Conservation (phyloP, 2,113 vertebrate genomes). For the Aplodontia rufa region DNA sequence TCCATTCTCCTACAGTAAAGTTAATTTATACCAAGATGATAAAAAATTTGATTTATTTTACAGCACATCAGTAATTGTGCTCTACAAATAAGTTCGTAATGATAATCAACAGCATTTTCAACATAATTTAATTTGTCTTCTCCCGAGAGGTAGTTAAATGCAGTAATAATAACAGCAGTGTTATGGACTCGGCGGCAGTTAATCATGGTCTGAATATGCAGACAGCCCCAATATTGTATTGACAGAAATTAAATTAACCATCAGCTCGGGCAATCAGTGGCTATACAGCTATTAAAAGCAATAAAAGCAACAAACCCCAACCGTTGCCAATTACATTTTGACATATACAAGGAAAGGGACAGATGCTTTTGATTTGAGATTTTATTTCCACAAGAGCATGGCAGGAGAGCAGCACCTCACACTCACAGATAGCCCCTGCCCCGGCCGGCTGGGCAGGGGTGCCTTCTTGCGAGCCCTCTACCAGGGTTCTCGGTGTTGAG, state of each 20-base stretch:
- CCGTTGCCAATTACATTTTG: conserved; percentile 89
- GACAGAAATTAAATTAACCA: conserved; percentile 95
- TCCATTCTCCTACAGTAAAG: conserved; percentile 84
- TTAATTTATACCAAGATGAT: conserved; percentile 91
- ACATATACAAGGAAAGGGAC: conserved; percentile 88
- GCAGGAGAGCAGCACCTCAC: neutral
- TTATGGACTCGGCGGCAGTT: conserved; percentile 91
- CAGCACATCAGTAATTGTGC: conserved; percentile 94
- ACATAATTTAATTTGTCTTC: conserved; percentile 94
- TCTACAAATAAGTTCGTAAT: conserved; percentile 93
- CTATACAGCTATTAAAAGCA: conserved; percentile 91
- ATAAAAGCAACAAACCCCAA: conserved; percentile 90
- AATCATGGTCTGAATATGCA: conserved; percentile 92
- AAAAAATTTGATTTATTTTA: conserved; percentile 95
- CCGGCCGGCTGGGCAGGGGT: fast-evolving
- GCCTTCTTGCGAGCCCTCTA: fast-evolving
- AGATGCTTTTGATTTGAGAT: conserved; percentile 85
- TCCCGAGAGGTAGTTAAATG: conserved; percentile 93
- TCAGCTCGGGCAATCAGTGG: conserved; percentile 91
- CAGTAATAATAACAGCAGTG: conserved; percentile 90
- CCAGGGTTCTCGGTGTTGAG: neutral
- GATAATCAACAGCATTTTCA: conserved; percentile 94
- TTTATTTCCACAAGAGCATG: conserved; percentile 79
- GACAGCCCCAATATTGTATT: conserved; percentile 94
- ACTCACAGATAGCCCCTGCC: neutral